Evolutionary conservation across 2,888 invertebrate species (phyloP), one percentile per base, ranked within the genome.

Genomic region (Caenorhabditis sinica): DNA sequence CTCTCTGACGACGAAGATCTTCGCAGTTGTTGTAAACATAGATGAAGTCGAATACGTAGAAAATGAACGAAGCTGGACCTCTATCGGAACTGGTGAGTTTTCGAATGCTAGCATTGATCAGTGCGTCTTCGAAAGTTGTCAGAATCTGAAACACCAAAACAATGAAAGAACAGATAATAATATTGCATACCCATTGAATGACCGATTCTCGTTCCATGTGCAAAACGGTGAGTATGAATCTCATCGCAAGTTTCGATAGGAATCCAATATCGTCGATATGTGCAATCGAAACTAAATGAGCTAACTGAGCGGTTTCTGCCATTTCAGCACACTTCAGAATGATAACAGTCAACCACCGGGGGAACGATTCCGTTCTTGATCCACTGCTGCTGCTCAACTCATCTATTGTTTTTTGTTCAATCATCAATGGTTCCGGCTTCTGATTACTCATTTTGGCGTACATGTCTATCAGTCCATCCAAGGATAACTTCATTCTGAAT

Each of bases 41-140:
- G 20, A 83, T 30, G 40, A 83, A 83, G 23, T 83, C 83, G 28
- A 75, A 75, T 9, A 79, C 74, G 53, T 79, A 83, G 43, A 83
- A 83, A 1, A 80, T 36, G 40, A 80, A 79, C 6, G 74, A 15
- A 15, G 73, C 63, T 1, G 79, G 49, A 3, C 58, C 49, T 58
- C 79, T n/a, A 3, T 79, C 79, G 1, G 63, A 61, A 9, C 28
- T 56, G 4, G 74, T 71, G 15, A 74, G 56, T 33, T 74, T 36
- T 25, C 58, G 51, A 28, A 20, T 23, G 9, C 3, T 15, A 6
- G 73, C 72, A 28, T 25, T 43, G 2, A 40, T n/a, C 15, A 83
- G 45, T 6, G 71, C 74, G 1, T 83, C 68, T n/a, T 83, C 83
- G 60, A 83, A 83, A n/a, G 69, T 65, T 6, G 77, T 51, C 23